Conservation (phyloP, 2,113 vertebrate species). For the Laticauda laticaudata region DNA sequence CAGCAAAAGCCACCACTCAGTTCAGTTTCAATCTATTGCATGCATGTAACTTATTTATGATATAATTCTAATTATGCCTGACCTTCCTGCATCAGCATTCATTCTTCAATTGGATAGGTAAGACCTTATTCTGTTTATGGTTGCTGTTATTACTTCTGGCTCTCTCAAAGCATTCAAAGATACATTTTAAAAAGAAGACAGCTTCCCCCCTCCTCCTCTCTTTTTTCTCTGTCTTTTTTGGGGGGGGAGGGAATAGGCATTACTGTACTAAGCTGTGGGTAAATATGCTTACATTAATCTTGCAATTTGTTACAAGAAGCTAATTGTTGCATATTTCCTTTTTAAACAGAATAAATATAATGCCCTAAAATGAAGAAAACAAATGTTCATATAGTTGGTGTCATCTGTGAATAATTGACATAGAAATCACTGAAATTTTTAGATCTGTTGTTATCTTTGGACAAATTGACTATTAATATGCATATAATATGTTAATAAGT, state of each 20-base stretch:
- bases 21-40: slow-evolving; percentile 58
- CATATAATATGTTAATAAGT: neutral
- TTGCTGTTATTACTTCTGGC: slow-evolving; percentile 28
- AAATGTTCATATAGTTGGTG: neutral
- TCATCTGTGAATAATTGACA: neutral
- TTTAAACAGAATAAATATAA: neutral
- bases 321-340: neutral
- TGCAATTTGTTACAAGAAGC: neutral
- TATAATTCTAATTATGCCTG: slow-evolving; percentile 36
- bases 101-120: slow-evolving; percentile 35
- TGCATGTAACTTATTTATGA: slow-evolving; percentile 19
- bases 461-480: neutral
- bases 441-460: neutral
- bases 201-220: neutral
- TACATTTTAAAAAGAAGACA: neutral
- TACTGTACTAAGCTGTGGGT: neutral
- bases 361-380: neutral
- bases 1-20: slow-evolving; percentile 49
- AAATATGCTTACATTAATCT: neutral
- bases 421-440: neutral
- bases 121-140: slow-evolving; percentile 1
- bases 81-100: slow-evolving; percentile 23
- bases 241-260: neutral
- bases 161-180: slow-evolving; percentile 11
- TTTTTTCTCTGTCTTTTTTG: neutral